Evolutionary conservation across 2,797 vertebrate species (phyloP).

Genomic region (Poeciliopsis paucimaculata): DNA sequence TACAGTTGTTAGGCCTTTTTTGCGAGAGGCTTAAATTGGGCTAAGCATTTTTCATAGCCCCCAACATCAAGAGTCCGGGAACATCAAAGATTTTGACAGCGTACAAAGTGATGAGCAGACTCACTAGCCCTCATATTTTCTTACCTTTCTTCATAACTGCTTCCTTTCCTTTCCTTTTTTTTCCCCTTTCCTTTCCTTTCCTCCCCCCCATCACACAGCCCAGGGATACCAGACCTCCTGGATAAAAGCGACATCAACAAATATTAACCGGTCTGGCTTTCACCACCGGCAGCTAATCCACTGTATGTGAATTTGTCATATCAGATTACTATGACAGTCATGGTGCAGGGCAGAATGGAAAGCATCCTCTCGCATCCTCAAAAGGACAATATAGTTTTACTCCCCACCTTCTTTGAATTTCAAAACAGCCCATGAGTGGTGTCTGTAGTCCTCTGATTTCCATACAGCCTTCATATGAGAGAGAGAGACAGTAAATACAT

Average conservation of each 20-base stretch:
- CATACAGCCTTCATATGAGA: constrained; percentile 95
- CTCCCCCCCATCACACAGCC: constrained; percentile 91
- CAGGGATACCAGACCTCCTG: constrained; percentile 93
- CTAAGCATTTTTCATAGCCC: constrained; percentile 99
- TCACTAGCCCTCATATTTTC: constrained; percentile 89
- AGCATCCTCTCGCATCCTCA: constrained; percentile 90
- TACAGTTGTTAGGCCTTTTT: constrained; percentile 99
- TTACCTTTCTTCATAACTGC: constrained; percentile 81
- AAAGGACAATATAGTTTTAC: constrained; percentile 96
- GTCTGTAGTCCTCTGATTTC: constrained; percentile 97
- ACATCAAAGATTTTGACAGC: constrained; percentile 99
- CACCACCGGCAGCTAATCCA: constrained; percentile 97
- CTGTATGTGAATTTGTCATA: constrained; percentile 99
- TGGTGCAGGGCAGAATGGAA: constrained; percentile 93
- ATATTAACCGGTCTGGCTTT: constrained; percentile 99
- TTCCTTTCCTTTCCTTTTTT: constrained; percentile 51
- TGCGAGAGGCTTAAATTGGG: constrained; percentile 99
- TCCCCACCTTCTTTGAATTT: constrained; percentile 93
- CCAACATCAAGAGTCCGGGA: constrained; percentile 98
- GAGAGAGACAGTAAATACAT: constrained; percentile 94
- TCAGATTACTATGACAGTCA: constrained; percentile 99
- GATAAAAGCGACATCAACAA: constrained; percentile 99
- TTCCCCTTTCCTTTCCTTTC: constrained; percentile 75
- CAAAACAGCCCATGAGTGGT: constrained; percentile 95
- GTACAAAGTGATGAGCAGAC: constrained; percentile 96